Evolutionary conservation across 2,888 invertebrate species (phyloP).

Genomic region (Orchesella flavescens): DNA sequence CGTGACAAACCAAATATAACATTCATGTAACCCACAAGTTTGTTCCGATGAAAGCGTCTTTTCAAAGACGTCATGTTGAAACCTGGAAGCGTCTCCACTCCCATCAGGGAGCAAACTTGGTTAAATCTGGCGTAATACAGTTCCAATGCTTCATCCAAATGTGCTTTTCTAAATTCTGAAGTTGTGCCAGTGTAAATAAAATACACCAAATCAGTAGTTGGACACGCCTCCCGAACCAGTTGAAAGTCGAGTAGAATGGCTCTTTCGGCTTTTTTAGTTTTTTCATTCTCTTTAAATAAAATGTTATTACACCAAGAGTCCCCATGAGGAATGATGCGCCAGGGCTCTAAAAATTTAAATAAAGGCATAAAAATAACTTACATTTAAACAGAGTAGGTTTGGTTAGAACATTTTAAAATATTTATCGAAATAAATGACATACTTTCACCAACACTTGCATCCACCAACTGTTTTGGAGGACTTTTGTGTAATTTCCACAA

Average conservation of each 20-base stretch:
- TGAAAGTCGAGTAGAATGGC: constrained; percentile 56
- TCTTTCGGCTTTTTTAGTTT: constrained; percentile 28
- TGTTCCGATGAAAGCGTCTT: constrained; percentile 46
- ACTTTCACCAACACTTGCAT: background rate
- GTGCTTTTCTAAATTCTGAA: constrained; percentile 9
- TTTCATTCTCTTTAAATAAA: constrained; percentile 45
- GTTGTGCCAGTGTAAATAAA: constrained; percentile 44
- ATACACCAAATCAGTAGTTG: constrained; percentile 46
- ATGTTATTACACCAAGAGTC: constrained; percentile 58
- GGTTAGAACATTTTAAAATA: no score
- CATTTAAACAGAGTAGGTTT: background rate
- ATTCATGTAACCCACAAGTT: constrained; percentile 37
- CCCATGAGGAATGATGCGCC: constrained; percentile 48
- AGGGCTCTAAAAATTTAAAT: constrained; percentile 20
- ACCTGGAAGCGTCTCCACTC: constrained; percentile 43
- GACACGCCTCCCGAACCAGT: constrained; percentile 31
- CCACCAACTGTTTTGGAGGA: background rate
- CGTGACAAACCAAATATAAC: constrained; percentile 41
- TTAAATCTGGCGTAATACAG: constrained; percentile 49
- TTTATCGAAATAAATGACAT: background rate
- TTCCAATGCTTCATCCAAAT: constrained; percentile 27
- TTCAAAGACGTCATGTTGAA: constrained; percentile 39
- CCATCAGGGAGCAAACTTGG: constrained; percentile 31
- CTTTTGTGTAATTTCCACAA: background rate
- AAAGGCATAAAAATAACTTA: background rate